Percentiles rank a stretch among this genome's conserved stretches.
These are phyloP conservation scores for Apocrypta bakeri DNA, from an alignment of 1,140 invertebrate species.

Conservation along the genomic window DNA sequence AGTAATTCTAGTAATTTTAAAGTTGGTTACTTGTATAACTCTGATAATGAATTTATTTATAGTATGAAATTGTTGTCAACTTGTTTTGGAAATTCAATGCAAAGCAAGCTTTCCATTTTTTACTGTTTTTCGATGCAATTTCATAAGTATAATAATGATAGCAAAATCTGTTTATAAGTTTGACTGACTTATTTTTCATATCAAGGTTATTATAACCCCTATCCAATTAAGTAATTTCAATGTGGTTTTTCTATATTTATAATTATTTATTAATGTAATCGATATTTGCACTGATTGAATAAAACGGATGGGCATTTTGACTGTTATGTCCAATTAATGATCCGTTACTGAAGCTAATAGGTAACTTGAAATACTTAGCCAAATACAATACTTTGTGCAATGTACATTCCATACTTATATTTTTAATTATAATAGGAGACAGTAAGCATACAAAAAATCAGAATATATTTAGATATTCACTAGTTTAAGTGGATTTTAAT, in stretches of 20 bases:
- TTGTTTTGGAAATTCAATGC: background rate
- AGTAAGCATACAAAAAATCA: constrained; percentile 26
- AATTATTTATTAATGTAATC: constrained; percentile 10
- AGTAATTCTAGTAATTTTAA: background rate
- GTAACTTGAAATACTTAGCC: constrained; percentile 2
- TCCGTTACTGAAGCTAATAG: background rate
- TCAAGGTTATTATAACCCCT: constrained; percentile 26
- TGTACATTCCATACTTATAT: constrained; percentile 54
- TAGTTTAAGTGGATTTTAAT: constrained; percentile 45
- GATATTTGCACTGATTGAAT: background rate
- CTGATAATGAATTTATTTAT: background rate
- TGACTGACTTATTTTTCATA: constrained; percentile 3
- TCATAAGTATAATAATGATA: background rate
- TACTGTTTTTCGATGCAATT: background rate
- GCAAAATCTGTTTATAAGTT: background rate
- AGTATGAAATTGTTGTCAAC: background rate
- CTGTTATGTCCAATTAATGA: background rate
- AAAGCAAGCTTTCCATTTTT: background rate
- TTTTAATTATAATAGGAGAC: constrained; percentile 58
- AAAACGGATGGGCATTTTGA: background rate
- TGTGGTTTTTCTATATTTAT: constrained; percentile 3
- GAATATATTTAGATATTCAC: constrained; percentile 58
- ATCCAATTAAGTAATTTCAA: constrained; percentile 13
- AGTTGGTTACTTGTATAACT: background rate
- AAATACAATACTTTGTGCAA: constrained; percentile 44